Base-by-base conservation (phyloP, 1,140 invertebrate species). In the Formica exsecta region DNA sequence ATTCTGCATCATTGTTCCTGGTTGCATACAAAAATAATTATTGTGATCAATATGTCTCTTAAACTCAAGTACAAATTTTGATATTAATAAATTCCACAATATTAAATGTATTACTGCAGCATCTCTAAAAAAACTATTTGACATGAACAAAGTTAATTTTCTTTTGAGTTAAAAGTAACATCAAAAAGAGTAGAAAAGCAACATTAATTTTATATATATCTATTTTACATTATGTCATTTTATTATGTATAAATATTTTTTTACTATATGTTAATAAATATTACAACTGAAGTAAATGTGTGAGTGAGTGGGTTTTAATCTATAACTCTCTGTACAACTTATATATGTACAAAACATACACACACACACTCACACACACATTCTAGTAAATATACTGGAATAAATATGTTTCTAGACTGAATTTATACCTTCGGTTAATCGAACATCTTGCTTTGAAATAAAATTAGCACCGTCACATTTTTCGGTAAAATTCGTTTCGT, bases 351-450 rank as follows among this genome's bases (percentile, higher is more conserved):
- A 22, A 22, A 29, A 51, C 8, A 11, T 2, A 29, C 32, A 32
- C 32, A 32, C 32, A 32, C 32, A 32, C 29, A 32, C 29, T 2
- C 29, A 32, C 32, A 32, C 32, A 32, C 32, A 5, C 51, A 19
- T 8, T 66, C n/a, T 19, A 16, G 25, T 29, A n/a, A 11, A 44
- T 25, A 29, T 6, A 22, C 41, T 51, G 8, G 8, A 36, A 36
- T 59, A 11, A 25, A 44, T 51, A 25, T 70, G 11, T 48, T 65
- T 29, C 19, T n/a, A 44, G 1, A 38, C 5, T 86, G n/a, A 22
- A 41, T 22, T 44, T 32, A 2, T 86, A 89, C 87, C 87, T 86
- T 77, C 32, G 5, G 5, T 11, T 38, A 32, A 25, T 16, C 11
- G 51, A 51, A 54, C 19, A 8, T 88, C 32, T 51, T 41, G 48